Evolutionary conservation across 2,888 invertebrate species (phyloP).

Genomic region (Eustalomyia histrio): DNA sequence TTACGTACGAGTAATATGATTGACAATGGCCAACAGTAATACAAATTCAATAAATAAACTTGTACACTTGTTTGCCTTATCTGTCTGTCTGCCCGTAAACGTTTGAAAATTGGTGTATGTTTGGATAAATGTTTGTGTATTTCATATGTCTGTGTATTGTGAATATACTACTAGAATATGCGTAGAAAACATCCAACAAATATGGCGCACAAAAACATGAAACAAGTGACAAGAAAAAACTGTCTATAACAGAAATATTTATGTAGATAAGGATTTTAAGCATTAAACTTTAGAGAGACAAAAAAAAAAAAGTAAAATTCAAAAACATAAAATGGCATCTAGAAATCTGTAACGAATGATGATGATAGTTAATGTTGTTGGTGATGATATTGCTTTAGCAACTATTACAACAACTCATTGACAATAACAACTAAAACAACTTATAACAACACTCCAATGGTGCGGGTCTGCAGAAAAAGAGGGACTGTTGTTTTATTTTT

Average conservation of each 20-base stretch:
- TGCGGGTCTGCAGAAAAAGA: neutral
- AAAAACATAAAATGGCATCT: conserved; percentile 7
- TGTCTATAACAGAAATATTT: conserved; percentile 17
- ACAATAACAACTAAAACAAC: conserved; percentile 16
- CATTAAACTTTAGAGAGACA: neutral
- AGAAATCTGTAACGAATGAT: conserved; percentile 15
- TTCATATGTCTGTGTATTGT: neutral
- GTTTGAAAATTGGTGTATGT: no score
- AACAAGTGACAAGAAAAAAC: conserved; percentile 32
- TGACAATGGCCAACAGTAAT: neutral
- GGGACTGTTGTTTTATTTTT: neutral
- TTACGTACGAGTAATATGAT: no score
- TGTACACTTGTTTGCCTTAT: neutral
- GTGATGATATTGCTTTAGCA: conserved; percentile 22
- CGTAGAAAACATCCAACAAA: conserved; percentile 58
- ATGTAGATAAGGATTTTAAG: neutral
- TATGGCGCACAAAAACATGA: conserved; percentile 49
- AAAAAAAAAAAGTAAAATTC: neutral
- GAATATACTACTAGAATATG: conserved; percentile 54
- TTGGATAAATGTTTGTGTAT: conserved; percentile 2
- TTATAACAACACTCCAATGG: neutral
- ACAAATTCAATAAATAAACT: neutral
- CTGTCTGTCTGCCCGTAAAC: no score
- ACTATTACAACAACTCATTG: conserved; percentile 40
- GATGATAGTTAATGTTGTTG: conserved; percentile 33